A percentile compares a stretch with the other conserved stretches of the same genome.
These are phyloP conservation scores for Olivierus martensii DNA, from an alignment of 1,140 invertebrate genomes.

Conservation along the genomic window DNA sequence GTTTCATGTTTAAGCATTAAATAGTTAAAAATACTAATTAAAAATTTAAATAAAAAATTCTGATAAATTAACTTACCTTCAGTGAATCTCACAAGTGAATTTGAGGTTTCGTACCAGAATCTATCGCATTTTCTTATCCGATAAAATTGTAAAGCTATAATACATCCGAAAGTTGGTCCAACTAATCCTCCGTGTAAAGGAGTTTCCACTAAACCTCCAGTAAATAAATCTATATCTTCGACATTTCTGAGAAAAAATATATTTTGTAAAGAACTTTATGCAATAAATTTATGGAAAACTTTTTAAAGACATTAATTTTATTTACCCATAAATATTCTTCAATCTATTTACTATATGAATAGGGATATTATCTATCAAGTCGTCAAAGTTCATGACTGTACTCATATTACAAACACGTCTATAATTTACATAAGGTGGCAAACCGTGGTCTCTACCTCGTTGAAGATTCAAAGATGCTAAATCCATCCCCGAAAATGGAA, in stretches of 20 bases:
- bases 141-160: conserved; percentile 42
- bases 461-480: conserved; percentile 75
- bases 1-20: no score
- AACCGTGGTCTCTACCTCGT: conserved; percentile 43
- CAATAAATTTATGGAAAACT: no score
- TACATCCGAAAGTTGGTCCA: conserved; percentile 42
- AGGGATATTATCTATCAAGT: conserved; percentile 50
- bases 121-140: conserved; percentile 68
- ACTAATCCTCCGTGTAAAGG: conserved; percentile 37
- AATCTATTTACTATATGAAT: conserved; percentile 36
- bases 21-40: conserved; percentile 6
- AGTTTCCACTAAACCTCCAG: conserved; percentile 39
- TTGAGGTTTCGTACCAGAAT: conserved; percentile 89
- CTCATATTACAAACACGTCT: conserved; percentile 40
- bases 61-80: conserved; percentile 34
- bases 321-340: conserved; percentile 32
- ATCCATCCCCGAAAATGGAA: conserved; percentile 71
- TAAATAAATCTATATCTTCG: conserved; percentile 43
- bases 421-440: conserved; percentile 47
- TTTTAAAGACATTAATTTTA: conserved; percentile 38
- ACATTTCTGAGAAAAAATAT: conserved; percentile 18
- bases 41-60: neutral
- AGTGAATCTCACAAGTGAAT: conserved; percentile 64
- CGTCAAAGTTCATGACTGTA: conserved; percentile 50
- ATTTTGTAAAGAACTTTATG: no score